phyloP scores from a whole-genome alignment of 2,113 vertebrate species.

The Turnix velox region DNA sequence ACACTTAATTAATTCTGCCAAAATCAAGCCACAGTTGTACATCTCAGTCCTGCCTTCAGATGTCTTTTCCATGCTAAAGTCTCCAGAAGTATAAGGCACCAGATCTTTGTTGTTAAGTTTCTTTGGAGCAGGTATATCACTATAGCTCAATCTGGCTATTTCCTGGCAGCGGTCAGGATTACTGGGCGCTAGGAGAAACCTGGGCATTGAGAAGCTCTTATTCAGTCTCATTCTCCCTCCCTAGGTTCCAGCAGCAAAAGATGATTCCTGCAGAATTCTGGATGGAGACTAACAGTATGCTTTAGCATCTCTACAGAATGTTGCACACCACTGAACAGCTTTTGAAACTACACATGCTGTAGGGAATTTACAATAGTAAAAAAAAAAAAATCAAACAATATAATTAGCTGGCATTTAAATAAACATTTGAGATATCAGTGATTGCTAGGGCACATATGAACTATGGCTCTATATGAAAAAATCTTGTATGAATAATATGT shows the following conservation, averaged over 20 bases:
- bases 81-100: background rate
- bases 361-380: background rate
- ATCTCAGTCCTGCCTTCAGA: background rate
- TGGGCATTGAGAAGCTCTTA: background rate
- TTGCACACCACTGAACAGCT: background rate
- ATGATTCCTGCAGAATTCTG: background rate
- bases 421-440: background rate
- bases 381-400: background rate
- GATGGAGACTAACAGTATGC: accelerated
- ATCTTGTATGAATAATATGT: background rate
- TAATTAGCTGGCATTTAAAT: background rate
- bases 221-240: background rate
- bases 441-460: background rate
- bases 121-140: background rate
- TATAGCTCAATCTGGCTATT: background rate
- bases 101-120: background rate
- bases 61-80: background rate
- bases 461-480: too few species aligned
- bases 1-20: background rate
- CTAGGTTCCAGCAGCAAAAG: background rate
- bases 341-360: background rate
- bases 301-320: background rate
- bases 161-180: background rate
- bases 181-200: background rate
- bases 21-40: background rate